These are phyloP conservation scores for Phlogophora meticulosa DNA, from an alignment of 2,888 invertebrate genomes.

Conservation along the genomic window DNA sequence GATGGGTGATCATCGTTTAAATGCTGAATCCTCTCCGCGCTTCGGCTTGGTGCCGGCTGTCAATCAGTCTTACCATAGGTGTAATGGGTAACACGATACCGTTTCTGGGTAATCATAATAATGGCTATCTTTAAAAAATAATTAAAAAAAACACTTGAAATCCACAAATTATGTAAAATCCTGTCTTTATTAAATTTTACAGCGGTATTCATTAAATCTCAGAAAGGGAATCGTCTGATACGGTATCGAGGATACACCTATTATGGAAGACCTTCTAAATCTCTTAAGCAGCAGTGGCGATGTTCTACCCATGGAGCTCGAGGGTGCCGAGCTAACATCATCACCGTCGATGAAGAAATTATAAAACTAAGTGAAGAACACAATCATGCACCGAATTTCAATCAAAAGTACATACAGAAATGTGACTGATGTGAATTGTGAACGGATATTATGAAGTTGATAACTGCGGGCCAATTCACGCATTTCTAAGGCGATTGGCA, in stretches of 20 bases:
- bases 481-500: too few species aligned
- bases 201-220: slow-evolving; percentile 46
- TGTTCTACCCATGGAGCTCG: slow-evolving; percentile 75
- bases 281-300: slow-evolving; percentile 71
- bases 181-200: slow-evolving; percentile 25
- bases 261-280: slow-evolving; percentile 52
- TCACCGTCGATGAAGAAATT: slow-evolving; percentile 67
- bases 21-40: too few species aligned
- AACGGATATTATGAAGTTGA: too few species aligned
- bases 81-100: too few species aligned
- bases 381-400: slow-evolving; percentile 14
- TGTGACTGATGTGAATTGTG: neutral
- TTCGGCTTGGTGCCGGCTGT: too few species aligned
- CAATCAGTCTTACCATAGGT: too few species aligned
- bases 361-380: slow-evolving; percentile 29
- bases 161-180: neutral
- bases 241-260: slow-evolving; percentile 72
- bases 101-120: too few species aligned
- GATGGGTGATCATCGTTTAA: too few species aligned
- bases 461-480: too few species aligned
- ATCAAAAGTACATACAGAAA: neutral
- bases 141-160: too few species aligned
- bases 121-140: too few species aligned
- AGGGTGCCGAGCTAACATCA: slow-evolving; percentile 71
- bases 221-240: slow-evolving; percentile 69